Base-by-base conservation (phyloP, 2,113 vertebrate species). In the Lagopus leucura region DNA sequence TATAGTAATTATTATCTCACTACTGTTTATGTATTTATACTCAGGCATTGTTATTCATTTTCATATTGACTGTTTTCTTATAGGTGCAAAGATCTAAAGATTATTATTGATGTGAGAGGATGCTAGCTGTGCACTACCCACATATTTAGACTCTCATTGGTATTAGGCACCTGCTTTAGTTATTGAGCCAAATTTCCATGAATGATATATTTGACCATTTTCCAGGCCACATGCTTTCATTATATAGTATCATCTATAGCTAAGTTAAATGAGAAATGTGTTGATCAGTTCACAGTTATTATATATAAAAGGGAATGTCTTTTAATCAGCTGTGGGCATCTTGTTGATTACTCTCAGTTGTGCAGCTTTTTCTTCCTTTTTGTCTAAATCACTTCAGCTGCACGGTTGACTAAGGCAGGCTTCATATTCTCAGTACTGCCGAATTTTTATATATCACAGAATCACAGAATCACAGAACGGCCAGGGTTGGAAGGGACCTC, bases 401-500 rank as follows among this genome's bases (percentile, higher is more conserved):
- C 7, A 15, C 5, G 3, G 15, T 21, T 73, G 36, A 30, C 7
- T 61, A 66, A 73, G 15, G 11, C 14, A 86, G 25, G 45, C 2
- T 42, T 65, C 0, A 0, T 25, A 3, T 70, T 76, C 25, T 75
- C 34, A 69, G 12, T 83, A 10, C 2, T 54, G 69, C 11, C 70
- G 60, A 57, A 13, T 0, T 17, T 64, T 84, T 64, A 8, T 71
- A 38, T 38, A 38, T 38, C 38, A 38, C 38, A 38, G 38, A 38
- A 38, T 38, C 38, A 38, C 38, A 38, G 38, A 38, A 38, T 38
- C 38, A 38, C 38, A 38, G 38, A 38, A 38, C 10, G 38, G 38
- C 38, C 38, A 38, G 38, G 38, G 38, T 38, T 38, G 38, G 38
- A 38, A 38, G 38, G 38, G 38, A 38, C 10, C 10, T 9, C 38